Conservation (phyloP, 2,113 vertebrate genomes). For the Cheilinus undulatus region DNA sequence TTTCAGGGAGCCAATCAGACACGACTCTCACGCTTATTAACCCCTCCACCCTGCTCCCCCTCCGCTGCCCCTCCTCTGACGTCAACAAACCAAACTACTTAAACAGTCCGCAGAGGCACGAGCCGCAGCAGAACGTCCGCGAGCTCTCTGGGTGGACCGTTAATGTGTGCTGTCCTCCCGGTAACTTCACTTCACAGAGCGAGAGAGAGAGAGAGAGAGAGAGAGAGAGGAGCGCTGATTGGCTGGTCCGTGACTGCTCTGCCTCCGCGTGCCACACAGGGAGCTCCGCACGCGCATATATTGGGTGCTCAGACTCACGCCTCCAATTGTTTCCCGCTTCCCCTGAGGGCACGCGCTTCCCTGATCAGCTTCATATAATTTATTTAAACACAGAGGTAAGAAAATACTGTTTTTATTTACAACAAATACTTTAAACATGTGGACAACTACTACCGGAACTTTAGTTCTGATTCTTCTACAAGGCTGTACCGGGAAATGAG, state of each 20-base stretch:
- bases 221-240: slow-evolving; percentile 26
- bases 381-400: slow-evolving; percentile 43
- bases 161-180: not conserved
- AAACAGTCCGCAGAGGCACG: slow-evolving; percentile 9
- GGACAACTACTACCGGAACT: too few relatives aligned
- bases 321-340: slow-evolving; percentile 1
- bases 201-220: not conserved
- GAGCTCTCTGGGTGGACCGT: not conserved
- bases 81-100: slow-evolving; percentile 41
- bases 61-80: slow-evolving; percentile 40
- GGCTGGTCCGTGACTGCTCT: slow-evolving; percentile 13
- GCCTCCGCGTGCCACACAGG: not conserved
- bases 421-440: too few relatives aligned
- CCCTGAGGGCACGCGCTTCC: slow-evolving; percentile 10
- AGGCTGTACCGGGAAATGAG: too few relatives aligned
- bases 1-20: not conserved
- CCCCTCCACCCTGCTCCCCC: slow-evolving; percentile 7
- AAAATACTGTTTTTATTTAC: not conserved
- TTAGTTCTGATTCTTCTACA: too few relatives aligned
- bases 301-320: slow-evolving; percentile 11
- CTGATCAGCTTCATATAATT: not conserved
- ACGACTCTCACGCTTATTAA: slow-evolving; percentile 18
- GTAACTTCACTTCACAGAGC: not conserved
- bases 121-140: not conserved
- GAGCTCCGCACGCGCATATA: slow-evolving; percentile 18